Percentiles rank a stretch among this genome's conserved stretches.
Evolutionary conservation across 2,888 invertebrate species (phyloP).

Genomic region (Myopa testacea): DNA sequence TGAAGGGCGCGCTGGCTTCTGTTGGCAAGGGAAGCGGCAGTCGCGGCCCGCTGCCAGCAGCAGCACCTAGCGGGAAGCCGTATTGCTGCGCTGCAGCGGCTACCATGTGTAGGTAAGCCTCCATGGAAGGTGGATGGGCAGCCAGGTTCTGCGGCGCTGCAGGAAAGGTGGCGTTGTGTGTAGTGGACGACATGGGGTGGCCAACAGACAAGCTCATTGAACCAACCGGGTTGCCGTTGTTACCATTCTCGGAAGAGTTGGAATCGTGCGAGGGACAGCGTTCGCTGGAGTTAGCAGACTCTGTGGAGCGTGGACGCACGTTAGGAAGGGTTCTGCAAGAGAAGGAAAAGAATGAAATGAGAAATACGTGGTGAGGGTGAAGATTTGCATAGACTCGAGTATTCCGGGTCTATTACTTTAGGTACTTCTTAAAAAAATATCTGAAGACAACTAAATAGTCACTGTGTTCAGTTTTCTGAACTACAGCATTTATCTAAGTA

Average conservation of each 20-base stretch:
- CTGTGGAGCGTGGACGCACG: conserved; percentile 65
- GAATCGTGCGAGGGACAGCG: conserved; percentile 84
- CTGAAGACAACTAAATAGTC: too few relatives aligned
- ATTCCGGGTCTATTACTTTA: background rate
- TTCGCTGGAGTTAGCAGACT: conserved; percentile 71
- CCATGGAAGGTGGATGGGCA: conserved; percentile 81
- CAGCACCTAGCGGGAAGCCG: conserved; percentile 75
- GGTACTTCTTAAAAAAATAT: too few relatives aligned
- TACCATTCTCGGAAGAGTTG: conserved; percentile 76
- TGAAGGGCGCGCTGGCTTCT: conserved; percentile 73
- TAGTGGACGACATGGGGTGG: conserved; percentile 45
- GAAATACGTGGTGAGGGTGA: conserved; percentile 6
- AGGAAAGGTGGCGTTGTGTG: conserved; percentile 61
- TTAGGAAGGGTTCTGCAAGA: conserved; percentile 63
- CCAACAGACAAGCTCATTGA: conserved; percentile 34
- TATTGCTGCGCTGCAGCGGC: conserved; percentile 81
- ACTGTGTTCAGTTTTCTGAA: too few relatives aligned
- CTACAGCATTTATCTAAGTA: too few relatives aligned
- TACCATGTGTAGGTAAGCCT: conserved; percentile 81
- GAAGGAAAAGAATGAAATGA: background rate
- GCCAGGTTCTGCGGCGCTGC: conserved; percentile 71
- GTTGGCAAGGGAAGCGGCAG: conserved; percentile 75
- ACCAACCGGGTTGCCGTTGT: conserved; percentile 47
- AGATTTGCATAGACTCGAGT: background rate
- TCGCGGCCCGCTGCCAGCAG: conserved; percentile 57